Conservation (phyloP, 2,113 vertebrate genomes). For the Catharus bicknelli region DNA sequence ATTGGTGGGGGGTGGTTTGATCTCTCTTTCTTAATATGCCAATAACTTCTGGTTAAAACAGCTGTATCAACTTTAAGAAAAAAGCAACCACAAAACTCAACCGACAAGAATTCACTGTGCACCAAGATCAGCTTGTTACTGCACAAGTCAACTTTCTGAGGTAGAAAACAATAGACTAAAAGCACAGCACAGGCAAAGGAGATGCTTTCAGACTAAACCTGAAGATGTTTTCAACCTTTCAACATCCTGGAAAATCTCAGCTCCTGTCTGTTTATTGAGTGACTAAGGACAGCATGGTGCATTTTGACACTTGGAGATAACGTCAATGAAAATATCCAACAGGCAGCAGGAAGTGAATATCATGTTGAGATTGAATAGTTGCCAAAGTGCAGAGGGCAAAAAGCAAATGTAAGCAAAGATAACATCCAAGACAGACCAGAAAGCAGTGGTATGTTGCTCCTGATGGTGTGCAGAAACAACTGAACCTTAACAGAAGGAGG, state of each 20-base stretch:
- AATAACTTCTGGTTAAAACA: not conserved
- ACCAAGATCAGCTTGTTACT: not conserved
- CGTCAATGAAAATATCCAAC: not conserved
- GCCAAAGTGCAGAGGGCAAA: not conserved
- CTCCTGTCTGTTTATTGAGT: not conserved
- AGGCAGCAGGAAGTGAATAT: not conserved
- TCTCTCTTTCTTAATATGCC: not conserved
- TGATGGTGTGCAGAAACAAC: not conserved
- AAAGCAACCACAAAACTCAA: not conserved
- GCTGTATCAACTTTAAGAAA: not conserved
- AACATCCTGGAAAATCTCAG: not conserved
- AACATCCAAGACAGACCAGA: not conserved
- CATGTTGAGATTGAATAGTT: not conserved
- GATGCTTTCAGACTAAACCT: not conserved
- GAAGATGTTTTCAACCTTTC: not conserved
- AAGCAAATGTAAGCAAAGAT: not conserved
- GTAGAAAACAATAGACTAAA: not conserved
- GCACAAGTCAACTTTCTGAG: not conserved
- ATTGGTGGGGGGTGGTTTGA: too few species aligned
- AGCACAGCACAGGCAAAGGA: not conserved
- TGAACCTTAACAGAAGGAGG: not conserved
- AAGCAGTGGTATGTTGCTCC: not conserved
- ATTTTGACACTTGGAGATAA: not conserved
- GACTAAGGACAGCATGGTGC: not conserved
- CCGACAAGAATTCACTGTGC: not conserved